Conservation (phyloP, 2,888 invertebrate species). For the Catocala sponsa region DNA sequence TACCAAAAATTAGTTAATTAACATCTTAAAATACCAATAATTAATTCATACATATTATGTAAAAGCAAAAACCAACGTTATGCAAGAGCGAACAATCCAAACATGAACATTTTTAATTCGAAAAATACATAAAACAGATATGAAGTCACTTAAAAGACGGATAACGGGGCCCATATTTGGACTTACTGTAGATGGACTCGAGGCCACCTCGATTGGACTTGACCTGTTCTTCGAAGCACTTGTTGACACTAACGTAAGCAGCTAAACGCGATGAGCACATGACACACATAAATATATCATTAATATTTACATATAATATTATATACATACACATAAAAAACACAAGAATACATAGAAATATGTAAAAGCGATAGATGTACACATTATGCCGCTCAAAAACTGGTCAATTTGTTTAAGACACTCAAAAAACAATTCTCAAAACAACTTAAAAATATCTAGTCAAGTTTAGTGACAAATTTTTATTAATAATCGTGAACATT, state of each 20-base stretch:
- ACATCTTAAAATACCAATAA: background rate
- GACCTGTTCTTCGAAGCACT: constrained; percentile 67
- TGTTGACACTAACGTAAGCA: constrained; percentile 77
- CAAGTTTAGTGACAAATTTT: constrained; percentile 28
- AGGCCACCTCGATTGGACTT: constrained; percentile 56
- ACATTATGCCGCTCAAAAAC: constrained; percentile 29
- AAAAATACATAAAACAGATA: constrained; percentile 16
- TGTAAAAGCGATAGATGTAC: constrained; percentile 29
- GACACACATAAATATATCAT: constrained; percentile 61
- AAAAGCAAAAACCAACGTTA: constrained; percentile 29
- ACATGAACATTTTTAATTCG: constrained; percentile 4
- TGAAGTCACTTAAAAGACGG: constrained; percentile 38
- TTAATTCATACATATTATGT: background rate
- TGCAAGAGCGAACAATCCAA: constrained; percentile 36
- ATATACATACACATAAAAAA: constrained; percentile 16
- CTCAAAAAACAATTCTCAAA: background rate
- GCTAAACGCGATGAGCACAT: constrained; percentile 73
- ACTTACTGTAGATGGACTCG: constrained; percentile 77
- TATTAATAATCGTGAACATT: constrained; percentile 1
- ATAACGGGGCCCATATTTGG: constrained; percentile 30
- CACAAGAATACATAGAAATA: constrained; percentile 8
- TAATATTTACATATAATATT: constrained; percentile 52
- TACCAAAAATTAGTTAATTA: constrained; percentile 10
- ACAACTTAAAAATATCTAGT: constrained; percentile 3
- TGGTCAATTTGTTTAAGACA: constrained; percentile 7